A percentile compares a stretch with the other conserved stretches of the same genome.
Conservation (phyloP, 2,888 invertebrate genomes). For the Hermodice carunculata region DNA sequence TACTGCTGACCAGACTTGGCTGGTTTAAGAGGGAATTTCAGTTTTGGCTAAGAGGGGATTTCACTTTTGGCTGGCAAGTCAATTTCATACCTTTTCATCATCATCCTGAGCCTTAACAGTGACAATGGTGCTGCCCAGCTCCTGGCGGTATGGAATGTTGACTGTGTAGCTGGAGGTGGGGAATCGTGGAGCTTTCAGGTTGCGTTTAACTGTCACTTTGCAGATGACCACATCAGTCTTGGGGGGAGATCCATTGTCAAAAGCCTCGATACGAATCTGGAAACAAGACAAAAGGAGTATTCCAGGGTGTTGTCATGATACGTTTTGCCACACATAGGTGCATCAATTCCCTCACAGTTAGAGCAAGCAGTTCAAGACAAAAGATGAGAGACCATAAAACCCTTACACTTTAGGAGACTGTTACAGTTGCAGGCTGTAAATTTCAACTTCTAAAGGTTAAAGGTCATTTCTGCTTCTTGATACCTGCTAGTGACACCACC, state of each 20-base stretch:
- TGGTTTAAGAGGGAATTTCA: too few species aligned
- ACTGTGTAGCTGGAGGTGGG: background rate
- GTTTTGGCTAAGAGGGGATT: too few species aligned
- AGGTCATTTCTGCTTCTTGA: too few species aligned
- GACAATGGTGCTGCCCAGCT: slow-evolving; percentile 33
- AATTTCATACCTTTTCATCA: slow-evolving; percentile 37
- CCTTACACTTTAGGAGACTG: too few species aligned
- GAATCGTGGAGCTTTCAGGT: slow-evolving; percentile 35
- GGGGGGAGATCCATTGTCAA: slow-evolving; percentile 53
- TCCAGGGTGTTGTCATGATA: background rate
- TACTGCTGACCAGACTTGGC: background rate
- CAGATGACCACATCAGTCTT: slow-evolving; percentile 46
- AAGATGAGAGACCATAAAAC: too few species aligned
- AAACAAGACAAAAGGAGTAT: slow-evolving; percentile 5
- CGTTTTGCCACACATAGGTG: background rate
- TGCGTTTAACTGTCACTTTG: slow-evolving; percentile 41
- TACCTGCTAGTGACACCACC: too few species aligned
- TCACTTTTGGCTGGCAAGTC: too few species aligned
- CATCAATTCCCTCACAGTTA: too few species aligned
- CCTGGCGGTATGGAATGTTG: slow-evolving; percentile 34
- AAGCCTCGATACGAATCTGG: slow-evolving; percentile 54
- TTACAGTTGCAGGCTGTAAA: too few species aligned
- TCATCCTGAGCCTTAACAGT: slow-evolving; percentile 30
- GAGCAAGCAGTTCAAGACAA: too few species aligned
- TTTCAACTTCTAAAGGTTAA: too few species aligned